Percentiles rank a stretch among this genome's conserved stretches.
phyloP scores from a whole-genome alignment of 2,113 vertebrate genomes.

The Lycaon pictus region DNA sequence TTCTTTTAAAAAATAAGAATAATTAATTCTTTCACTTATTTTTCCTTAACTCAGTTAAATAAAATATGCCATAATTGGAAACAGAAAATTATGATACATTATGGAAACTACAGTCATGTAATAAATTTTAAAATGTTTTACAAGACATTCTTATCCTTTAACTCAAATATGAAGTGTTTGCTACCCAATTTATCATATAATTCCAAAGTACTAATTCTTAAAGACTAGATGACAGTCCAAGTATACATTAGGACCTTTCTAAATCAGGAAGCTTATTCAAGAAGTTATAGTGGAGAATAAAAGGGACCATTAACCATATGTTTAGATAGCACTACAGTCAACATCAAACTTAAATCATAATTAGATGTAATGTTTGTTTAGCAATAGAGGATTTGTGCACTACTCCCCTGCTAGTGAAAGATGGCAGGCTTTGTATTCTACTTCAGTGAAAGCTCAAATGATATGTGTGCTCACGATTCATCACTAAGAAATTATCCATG shows the following conservation, averaged over 20 bases:
- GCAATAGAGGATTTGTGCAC: slow-evolving; percentile 67
- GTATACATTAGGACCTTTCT: slow-evolving; percentile 48
- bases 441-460: slow-evolving; percentile 59
- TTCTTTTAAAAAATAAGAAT: not conserved
- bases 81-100: slow-evolving; percentile 6
- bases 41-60: slow-evolving; percentile 12
- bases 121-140: not conserved
- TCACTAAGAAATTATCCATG: slow-evolving; percentile 82
- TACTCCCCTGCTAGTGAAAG: slow-evolving; percentile 65
- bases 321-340: slow-evolving; percentile 62
- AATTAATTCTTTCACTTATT: not conserved
- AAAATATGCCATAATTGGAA: slow-evolving; percentile 17
- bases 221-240: slow-evolving; percentile 35
- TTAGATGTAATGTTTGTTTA: slow-evolving; percentile 72
- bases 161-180: slow-evolving; percentile 43
- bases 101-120: not conserved
- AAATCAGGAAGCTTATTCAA: slow-evolving; percentile 64
- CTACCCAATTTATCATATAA: not conserved
- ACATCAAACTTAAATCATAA: slow-evolving; percentile 80
- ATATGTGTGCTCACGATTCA: slow-evolving; percentile 63
- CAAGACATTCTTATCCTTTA: not conserved
- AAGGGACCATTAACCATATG: slow-evolving; percentile 59
- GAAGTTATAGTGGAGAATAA: slow-evolving; percentile 66
- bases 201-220: slow-evolving; percentile 55
- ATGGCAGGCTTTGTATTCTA: slow-evolving; percentile 69